These are phyloP conservation scores for Magallana angulata DNA, from an alignment of 1,140 invertebrate species.

Conservation along the genomic window DNA sequence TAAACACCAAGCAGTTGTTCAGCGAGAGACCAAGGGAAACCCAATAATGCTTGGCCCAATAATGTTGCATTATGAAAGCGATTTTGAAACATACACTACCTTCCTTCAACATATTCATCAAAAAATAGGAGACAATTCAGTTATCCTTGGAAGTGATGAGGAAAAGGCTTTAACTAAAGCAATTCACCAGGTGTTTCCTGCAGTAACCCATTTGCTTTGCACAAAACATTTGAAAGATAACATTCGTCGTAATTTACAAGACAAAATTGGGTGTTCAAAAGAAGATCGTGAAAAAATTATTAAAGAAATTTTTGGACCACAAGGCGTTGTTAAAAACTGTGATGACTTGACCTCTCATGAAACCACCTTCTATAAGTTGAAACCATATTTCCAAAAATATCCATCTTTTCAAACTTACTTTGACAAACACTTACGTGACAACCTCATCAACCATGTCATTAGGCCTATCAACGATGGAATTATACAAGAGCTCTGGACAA, in stretches of 20 bases:
- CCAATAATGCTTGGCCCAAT: conserved; percentile 53
- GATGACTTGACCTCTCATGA: no score
- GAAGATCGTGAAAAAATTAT: conserved; percentile 16
- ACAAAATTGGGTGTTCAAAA: conserved; percentile 28
- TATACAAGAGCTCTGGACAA: no score
- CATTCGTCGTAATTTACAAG: conserved; percentile 33
- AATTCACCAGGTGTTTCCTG: conserved; percentile 39
- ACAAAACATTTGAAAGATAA: conserved; percentile 59
- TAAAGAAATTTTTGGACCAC: conserved; percentile 41
- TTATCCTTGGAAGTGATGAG: conserved; percentile 56
- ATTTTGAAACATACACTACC: conserved; percentile 24
- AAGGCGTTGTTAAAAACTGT: neutral
- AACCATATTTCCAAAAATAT: no score
- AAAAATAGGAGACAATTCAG: neutral
- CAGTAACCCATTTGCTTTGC: conserved; percentile 25
- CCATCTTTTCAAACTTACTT: no score
- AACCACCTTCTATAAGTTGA: no score
- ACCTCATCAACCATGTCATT: no score
- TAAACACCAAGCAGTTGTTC: no score
- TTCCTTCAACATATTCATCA: conserved; percentile 3
- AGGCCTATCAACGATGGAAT: no score
- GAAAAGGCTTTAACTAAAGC: conserved; percentile 55
- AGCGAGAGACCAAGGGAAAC: no score
- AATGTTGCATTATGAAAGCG: conserved; percentile 50
- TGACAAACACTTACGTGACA: no score